A percentile compares a stretch with the other conserved stretches of the same genome.
phyloP scores from a whole-genome alignment of 2,113 vertebrate species.

The Pomatostomus ruficeps region DNA sequence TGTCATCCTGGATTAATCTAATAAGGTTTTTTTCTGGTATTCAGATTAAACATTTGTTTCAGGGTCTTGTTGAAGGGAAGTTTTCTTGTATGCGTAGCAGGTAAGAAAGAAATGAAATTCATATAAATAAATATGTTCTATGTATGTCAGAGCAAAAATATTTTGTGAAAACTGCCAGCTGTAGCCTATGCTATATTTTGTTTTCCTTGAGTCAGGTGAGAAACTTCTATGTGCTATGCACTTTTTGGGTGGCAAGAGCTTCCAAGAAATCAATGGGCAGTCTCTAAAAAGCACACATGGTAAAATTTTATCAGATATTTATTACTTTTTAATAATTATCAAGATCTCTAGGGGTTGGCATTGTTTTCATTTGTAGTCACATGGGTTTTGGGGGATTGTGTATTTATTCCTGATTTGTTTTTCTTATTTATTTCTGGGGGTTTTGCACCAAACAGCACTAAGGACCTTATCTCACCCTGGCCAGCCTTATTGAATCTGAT shows the following conservation, averaged over 20 bases:
- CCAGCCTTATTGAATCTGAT: neutral
- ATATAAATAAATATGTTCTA: neutral
- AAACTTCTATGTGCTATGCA: neutral
- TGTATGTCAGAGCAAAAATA: neutral
- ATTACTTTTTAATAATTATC: neutral
- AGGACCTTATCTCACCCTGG: neutral
- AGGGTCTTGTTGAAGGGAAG: neutral
- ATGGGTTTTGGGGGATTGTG: accelerated
- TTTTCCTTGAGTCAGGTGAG: neutral
- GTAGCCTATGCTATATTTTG: neutral
- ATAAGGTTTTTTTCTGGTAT: neutral
- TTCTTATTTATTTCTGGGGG: neutral
- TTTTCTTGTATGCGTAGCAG: neutral
- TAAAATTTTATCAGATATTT: neutral
- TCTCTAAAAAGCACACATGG: neutral
- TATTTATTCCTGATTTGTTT: neutral
- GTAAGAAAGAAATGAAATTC: neutral
- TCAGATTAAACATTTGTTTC: neutral
- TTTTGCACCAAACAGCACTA: neutral
- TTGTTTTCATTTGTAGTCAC: neutral
- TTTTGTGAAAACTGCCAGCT: neutral
- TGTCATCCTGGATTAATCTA: neutral
- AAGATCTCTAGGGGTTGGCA: accelerated
- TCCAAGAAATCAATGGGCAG: neutral
- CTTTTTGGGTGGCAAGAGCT: neutral